Conservation (phyloP, 1,140 invertebrate species). For the Diabrotica virgifera region DNA sequence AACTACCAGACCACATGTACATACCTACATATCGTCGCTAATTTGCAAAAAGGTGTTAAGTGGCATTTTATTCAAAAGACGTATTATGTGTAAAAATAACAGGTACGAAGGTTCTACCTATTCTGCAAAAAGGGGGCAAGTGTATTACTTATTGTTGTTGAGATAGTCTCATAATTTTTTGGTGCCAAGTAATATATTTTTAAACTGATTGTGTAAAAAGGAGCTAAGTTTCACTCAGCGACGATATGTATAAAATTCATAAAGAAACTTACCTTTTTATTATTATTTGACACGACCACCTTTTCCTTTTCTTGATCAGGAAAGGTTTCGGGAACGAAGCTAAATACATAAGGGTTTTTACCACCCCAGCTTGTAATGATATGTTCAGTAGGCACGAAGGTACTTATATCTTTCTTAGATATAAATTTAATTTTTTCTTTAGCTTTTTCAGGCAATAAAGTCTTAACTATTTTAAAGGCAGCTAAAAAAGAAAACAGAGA, state of each 20-base stretch:
- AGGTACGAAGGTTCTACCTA: too few species aligned
- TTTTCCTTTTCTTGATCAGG: slow-evolving; percentile 50
- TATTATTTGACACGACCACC: slow-evolving; percentile 40
- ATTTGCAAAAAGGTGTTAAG: too few species aligned
- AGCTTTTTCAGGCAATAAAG: slow-evolving; percentile 82
- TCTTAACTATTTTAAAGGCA: slow-evolving; percentile 90
- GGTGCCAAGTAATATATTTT: too few species aligned
- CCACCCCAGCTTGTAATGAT: slow-evolving; percentile 82
- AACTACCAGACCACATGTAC: too few species aligned
- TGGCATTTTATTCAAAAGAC: too few species aligned
- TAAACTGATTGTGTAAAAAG: too few species aligned
- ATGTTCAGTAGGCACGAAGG: slow-evolving; percentile 73
- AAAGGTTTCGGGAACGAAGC: slow-evolving; percentile 64
- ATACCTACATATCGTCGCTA: too few species aligned
- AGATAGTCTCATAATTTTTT: too few species aligned
- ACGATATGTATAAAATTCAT: slow-evolving; percentile 11
- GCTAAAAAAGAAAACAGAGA: slow-evolving; percentile 57
- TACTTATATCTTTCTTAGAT: slow-evolving; percentile 71
- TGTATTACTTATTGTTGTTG: too few species aligned
- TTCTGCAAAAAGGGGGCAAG: too few species aligned
- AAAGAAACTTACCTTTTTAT: slow-evolving; percentile 53
- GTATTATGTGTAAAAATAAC: too few species aligned
- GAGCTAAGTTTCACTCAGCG: too few species aligned
- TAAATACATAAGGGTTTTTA: slow-evolving; percentile 69
- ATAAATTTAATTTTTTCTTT: slow-evolving; percentile 89